These are phyloP conservation scores for Acanthurus leucopareius DNA, from an alignment of 2,797 vertebrate genomes.

Conservation along the genomic window DNA sequence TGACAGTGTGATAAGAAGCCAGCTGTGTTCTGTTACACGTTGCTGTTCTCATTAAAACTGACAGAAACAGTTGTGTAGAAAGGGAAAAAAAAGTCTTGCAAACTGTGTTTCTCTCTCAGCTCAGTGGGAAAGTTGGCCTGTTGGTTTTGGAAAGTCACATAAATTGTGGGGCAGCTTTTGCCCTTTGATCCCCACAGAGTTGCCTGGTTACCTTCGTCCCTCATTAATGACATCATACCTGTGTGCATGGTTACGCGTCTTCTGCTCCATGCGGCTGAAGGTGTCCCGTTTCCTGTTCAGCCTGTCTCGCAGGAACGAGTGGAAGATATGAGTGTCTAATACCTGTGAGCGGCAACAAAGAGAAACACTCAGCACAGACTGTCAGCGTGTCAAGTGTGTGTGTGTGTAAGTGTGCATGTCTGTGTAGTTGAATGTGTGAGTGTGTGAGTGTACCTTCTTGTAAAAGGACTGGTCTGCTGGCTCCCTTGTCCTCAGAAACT, in stretches of 20 bases:
- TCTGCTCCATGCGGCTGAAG: constrained; percentile 90
- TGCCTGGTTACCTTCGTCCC: constrained; percentile 7
- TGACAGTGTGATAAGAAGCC: neutral
- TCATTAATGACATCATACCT: constrained; percentile 83
- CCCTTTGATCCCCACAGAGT: neutral
- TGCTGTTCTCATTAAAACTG: neutral
- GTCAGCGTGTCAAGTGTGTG: constrained; percentile 2
- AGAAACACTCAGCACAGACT: neutral
- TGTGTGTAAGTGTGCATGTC: neutral
- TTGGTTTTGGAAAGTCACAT: neutral
- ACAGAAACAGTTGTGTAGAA: neutral
- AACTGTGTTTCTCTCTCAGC: neutral
- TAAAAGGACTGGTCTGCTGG: constrained; percentile 90
- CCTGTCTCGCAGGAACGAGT: constrained; percentile 94
- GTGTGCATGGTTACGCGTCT: constrained; percentile 85
- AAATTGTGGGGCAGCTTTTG: neutral
- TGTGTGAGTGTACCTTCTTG: constrained; percentile 85
- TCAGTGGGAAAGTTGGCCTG: neutral
- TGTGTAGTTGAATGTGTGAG: neutral
- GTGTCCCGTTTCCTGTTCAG: constrained; percentile 92
- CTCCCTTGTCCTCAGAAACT: constrained; percentile 93
- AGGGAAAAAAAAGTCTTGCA: neutral
- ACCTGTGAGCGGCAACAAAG: constrained; percentile 82
- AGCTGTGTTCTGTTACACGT: neutral
- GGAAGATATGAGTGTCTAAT: constrained; percentile 95